Evolutionary conservation across 2,888 invertebrate species (phyloP).

Genomic region (Hyles lineata): DNA sequence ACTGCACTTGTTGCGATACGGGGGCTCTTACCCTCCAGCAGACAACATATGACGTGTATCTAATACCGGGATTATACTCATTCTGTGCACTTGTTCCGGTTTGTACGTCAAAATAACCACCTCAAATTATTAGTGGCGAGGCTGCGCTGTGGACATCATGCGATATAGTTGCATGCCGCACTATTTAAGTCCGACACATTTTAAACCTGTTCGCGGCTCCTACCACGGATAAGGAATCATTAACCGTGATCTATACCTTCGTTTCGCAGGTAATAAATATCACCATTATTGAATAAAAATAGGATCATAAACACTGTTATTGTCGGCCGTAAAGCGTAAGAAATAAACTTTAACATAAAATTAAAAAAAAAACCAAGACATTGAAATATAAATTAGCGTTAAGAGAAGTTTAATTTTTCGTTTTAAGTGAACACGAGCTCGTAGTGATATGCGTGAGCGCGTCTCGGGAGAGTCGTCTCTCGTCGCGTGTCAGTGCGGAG

Average conservation of each 20-base stretch:
- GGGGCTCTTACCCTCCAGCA: constrained; percentile 53
- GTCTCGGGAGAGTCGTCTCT: constrained; percentile 46
- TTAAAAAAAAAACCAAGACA: constrained; percentile 39
- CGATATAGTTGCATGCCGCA: constrained; percentile 21
- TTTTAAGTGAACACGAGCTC: constrained; percentile 38
- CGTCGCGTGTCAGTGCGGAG: constrained; percentile 30
- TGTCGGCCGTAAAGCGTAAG: constrained; percentile 45
- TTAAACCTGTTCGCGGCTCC: constrained; percentile 51
- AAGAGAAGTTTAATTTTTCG: constrained; percentile 28
- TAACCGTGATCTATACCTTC: constrained; percentile 55
- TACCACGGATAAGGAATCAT: constrained; percentile 53
- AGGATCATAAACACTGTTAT: constrained; percentile 54
- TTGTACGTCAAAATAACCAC: constrained; percentile 48
- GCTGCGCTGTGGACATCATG: constrained; percentile 18
- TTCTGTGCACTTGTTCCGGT: constrained; percentile 58
- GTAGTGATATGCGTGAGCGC: constrained; percentile 42
- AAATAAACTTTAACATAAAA: constrained; percentile 37
- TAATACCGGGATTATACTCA: constrained; percentile 69
- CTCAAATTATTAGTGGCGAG: constrained; percentile 32
- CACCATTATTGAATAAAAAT: constrained; percentile 59
- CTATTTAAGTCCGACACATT: constrained; percentile 41
- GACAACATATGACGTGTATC: constrained; percentile 71
- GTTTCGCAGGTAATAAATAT: constrained; percentile 57
- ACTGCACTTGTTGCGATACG: constrained; percentile 75
- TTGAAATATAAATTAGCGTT: constrained; percentile 19